Base-by-base conservation (phyloP, 2,888 invertebrate genomes). In the Watsonalla cultraria region DNA sequence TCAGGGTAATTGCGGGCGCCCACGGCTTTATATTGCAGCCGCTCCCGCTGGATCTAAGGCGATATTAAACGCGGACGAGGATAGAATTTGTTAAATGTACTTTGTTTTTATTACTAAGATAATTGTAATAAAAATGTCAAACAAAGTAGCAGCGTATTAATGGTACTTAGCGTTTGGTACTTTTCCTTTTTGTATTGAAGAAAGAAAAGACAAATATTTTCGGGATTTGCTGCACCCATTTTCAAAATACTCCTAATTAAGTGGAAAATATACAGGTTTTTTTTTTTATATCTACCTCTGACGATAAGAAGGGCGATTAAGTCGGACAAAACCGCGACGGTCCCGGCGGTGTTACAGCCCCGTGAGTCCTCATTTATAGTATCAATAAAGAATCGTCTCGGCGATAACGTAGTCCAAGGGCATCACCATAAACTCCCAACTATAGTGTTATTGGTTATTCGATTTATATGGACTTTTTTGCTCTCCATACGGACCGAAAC, bases 391-490 rank as follows among this genome's bases (percentile, higher is more conserved):
- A 83, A 83, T 83, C 83, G 78, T 79, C 80, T 78, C 73, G 56
- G 71, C 81, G 84, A 83, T 84, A 82, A 84, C 81, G 74, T 71
- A 68, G 77, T 78, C 77, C 82, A 82, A 84, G 83, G 85, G 77
- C 83, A 81, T 81, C 81, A 78, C 75, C 85, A 85, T 89, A 87
- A 87, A 88, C 85, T 73, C 80, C 70, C 68, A 75, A 81, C 82
- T 85, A 85, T 87, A 86, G 74, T 85, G 88, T 87, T 87, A 88
- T 86, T 86, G 84, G 86, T 78, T 76, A 78, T 74, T 80, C 80
- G 80, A 81, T 84, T 83, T 84, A 83, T 80, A 75, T 67, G 76
- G 72, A 58, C 69, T 72, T 78, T 81, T 82, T 79, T 75, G 72
- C 69, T 65, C 65, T 66, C 66, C 64, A 70, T 73, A 70, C 74